Evolutionary conservation across 2,797 vertebrate species (phyloP).

Genomic region (Microhierax caerulescens): DNA sequence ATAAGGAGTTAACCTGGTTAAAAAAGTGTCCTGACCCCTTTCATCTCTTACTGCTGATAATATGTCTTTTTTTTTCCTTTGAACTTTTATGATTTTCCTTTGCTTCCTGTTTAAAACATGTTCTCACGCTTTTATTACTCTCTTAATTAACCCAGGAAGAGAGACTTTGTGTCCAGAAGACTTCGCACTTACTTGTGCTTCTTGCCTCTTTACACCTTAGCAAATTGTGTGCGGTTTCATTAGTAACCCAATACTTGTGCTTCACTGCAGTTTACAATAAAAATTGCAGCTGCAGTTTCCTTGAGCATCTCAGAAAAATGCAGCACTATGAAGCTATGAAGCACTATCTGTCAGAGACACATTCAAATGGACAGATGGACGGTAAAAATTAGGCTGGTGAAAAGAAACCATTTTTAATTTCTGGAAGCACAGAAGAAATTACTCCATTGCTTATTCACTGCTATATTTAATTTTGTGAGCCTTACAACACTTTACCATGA

Average conservation of each 20-base stretch:
- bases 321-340: background rate
- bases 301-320: background rate
- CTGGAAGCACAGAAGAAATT: background rate
- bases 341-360: background rate
- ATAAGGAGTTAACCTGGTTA: background rate
- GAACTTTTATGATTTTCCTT: background rate
- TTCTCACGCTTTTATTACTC: background rate
- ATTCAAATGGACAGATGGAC: background rate
- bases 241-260: background rate
- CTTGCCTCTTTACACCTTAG: background rate
- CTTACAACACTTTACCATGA: conserved; percentile 10
- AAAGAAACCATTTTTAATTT: background rate
- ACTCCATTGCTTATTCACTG: background rate
- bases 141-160: background rate
- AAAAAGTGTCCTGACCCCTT: background rate
- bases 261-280: background rate
- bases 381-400: background rate
- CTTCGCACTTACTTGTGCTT: background rate
- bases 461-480: background rate
- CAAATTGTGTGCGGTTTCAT: background rate
- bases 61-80: background rate
- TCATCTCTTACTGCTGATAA: background rate
- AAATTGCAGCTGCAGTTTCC: background rate
- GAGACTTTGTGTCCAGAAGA: background rate
- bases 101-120: background rate